Evolutionary conservation across 2,113 vertebrate genomes (phyloP).

Genomic region (Chaetodon trifascialis): DNA sequence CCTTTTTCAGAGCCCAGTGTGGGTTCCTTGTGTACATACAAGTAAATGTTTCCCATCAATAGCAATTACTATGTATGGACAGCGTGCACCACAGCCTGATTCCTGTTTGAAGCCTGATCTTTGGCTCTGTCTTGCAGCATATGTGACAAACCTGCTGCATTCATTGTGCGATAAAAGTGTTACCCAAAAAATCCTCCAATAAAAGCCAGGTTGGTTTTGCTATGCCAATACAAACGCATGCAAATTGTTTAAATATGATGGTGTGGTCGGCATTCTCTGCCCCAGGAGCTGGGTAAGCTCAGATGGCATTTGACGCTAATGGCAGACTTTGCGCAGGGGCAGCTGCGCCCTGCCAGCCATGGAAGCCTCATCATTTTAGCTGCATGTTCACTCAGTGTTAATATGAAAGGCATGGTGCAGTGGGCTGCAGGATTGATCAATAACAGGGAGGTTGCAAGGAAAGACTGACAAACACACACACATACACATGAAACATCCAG

Average conservation of each 20-base stretch:
- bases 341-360: conserved; percentile 14
- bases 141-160: background rate
- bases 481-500: conserved; percentile 14
- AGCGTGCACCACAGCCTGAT: background rate
- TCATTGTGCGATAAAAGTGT: background rate
- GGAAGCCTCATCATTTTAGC: conserved; percentile 30
- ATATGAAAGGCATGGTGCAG: conserved; percentile 33
- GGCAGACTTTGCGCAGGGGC: conserved; percentile 1
- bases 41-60: conserved; percentile 5
- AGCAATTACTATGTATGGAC: conserved; percentile 15
- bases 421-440: conserved; percentile 33
- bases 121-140: background rate
- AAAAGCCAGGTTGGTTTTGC: background rate
- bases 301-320: conserved; percentile 49
- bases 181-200: background rate
- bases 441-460: conserved; percentile 40
- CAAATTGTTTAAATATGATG: conserved; percentile 8
- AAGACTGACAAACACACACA: conserved; percentile 26
- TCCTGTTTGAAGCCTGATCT: background rate
- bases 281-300: conserved; percentile 22
- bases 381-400: conserved; percentile 44
- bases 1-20: conserved; percentile 1
- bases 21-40: conserved; percentile 14
- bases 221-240: conserved; percentile 2
- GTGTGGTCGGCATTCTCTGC: background rate